Evolutionary conservation across 2,888 invertebrate species (phyloP).

Genomic region (Orchesella flavescens): DNA sequence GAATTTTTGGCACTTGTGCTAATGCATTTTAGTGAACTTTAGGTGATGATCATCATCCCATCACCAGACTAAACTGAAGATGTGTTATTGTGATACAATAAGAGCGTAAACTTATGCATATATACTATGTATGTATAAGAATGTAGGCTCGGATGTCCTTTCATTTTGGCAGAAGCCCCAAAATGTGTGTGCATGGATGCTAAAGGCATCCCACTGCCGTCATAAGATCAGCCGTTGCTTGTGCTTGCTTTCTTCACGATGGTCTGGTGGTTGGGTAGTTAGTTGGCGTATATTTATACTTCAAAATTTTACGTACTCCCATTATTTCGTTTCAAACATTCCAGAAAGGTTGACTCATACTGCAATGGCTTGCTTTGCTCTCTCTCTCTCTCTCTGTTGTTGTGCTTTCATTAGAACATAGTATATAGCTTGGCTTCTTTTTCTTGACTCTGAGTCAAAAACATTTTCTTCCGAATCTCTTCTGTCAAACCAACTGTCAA

Average conservation of each 20-base stretch:
- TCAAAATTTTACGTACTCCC: conserved; percentile 19
- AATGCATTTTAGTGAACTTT: conserved; percentile 64
- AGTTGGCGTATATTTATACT: conserved; percentile 14
- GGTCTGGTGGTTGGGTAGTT: background rate
- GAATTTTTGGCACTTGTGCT: conserved; percentile 65
- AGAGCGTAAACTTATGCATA: too few species aligned
- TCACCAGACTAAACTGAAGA: too few species aligned
- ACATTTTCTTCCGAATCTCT: conserved; percentile 56
- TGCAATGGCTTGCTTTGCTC: conserved; percentile 18
- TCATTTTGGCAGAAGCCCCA: conserved; percentile 58
- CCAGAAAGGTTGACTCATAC: conserved; percentile 59
- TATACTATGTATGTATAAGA: background rate
- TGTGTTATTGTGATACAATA: too few species aligned
- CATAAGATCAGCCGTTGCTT: conserved; percentile 27
- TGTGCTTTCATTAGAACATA: conserved; percentile 26
- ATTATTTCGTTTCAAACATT: conserved; percentile 55
- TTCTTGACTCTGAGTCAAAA: conserved; percentile 62
- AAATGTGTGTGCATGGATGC: conserved; percentile 29
- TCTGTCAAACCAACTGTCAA: conserved; percentile 64
- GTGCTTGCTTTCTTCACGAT: conserved; percentile 12
- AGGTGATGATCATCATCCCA: conserved; percentile 23
- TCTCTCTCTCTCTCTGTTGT: too few species aligned
- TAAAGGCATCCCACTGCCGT: conserved; percentile 5
- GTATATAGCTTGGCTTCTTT: background rate
- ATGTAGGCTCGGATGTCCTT: conserved; percentile 4